Percentiles rank a stretch among this genome's conserved stretches.
phyloP scores from a whole-genome alignment of 2,797 vertebrate species.

The Chrosomus eos region DNA sequence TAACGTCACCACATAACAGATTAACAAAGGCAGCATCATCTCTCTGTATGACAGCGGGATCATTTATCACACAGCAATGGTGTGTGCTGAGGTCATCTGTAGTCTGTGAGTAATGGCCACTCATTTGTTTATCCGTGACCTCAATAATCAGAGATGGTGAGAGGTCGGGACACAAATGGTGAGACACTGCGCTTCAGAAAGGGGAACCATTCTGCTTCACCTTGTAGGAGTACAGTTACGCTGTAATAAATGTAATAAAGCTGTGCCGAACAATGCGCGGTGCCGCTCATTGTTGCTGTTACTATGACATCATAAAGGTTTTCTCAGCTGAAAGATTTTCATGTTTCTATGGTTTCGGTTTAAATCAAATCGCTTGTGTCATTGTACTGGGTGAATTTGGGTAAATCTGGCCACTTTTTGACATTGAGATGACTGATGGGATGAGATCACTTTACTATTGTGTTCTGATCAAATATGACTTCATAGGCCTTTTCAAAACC shows the following conservation, averaged over 20 bases:
- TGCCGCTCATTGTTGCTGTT: constrained; percentile 36
- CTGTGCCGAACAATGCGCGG: constrained; percentile 25
- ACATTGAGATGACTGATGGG: background rate
- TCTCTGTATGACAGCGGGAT: constrained; percentile 56
- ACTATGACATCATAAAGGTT: constrained; percentile 41
- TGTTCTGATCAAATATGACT: background rate
- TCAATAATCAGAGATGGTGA: constrained; percentile 51
- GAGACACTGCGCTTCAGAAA: constrained; percentile 39
- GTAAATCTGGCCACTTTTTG: background rate
- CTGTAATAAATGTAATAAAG: constrained; percentile 44
- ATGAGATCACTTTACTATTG: background rate
- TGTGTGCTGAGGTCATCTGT: constrained; percentile 56
- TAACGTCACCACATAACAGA: constrained; percentile 55
- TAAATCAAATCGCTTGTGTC: constrained; percentile 9
- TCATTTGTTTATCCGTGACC: constrained; percentile 55
- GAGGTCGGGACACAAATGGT: constrained; percentile 51
- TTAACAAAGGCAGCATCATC: constrained; percentile 54
- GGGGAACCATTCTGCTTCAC: constrained; percentile 15
- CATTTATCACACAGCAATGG: constrained; percentile 54
- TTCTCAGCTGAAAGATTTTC: constrained; percentile 13
- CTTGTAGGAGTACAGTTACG: constrained; percentile 25
- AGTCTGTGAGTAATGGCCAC: constrained; percentile 55
- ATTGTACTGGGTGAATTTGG: background rate
- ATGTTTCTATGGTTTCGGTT: constrained; percentile 25
- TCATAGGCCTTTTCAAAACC: background rate